phyloP scores from a whole-genome alignment of 2,113 vertebrate genomes.

The Dolichallabes microphthalmus region DNA sequence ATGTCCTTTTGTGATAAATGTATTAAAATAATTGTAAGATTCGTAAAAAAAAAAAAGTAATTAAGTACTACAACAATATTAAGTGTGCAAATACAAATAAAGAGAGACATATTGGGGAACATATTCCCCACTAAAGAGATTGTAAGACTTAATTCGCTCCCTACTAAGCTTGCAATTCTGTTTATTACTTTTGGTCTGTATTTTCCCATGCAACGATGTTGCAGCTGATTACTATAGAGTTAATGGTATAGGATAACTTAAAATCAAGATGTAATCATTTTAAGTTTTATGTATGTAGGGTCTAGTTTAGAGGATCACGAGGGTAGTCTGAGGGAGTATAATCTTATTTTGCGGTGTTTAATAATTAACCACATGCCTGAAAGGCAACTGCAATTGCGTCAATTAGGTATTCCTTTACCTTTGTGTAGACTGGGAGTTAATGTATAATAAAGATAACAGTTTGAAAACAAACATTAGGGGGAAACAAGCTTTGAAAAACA shows the following conservation, averaged over 20 bases:
- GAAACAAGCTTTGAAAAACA: background rate
- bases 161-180: background rate
- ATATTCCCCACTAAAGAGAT: background rate
- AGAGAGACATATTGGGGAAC: background rate
- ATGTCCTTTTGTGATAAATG: background rate
- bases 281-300: background rate
- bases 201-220: background rate
- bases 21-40: slow-evolving; percentile 7
- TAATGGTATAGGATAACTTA: background rate
- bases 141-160: background rate
- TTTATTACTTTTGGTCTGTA: background rate
- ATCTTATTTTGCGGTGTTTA: background rate
- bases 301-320: background rate
- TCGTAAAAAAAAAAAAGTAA: background rate
- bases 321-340: background rate
- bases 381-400: background rate
- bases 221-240: background rate
- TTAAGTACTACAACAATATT: background rate
- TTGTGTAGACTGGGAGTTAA: background rate
- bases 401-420: background rate
- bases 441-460: background rate
- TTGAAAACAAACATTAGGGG: background rate
- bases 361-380: slow-evolving; percentile 9
- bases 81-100: background rate
- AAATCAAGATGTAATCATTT: background rate